Conservation (phyloP, 2,888 invertebrate species). For the Julus scanicus region DNA sequence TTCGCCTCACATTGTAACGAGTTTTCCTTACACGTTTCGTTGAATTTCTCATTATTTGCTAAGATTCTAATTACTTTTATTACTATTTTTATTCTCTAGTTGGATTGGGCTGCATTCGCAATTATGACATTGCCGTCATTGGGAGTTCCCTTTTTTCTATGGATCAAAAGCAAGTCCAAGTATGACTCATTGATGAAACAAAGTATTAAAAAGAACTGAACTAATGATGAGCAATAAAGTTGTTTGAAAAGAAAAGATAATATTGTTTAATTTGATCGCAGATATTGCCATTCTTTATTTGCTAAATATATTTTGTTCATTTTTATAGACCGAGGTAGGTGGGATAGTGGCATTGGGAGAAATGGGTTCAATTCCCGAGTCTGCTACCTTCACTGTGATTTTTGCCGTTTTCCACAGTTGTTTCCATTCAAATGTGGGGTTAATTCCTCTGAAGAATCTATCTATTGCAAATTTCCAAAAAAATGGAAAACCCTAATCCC, state of each 20-base stretch:
- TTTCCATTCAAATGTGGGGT: no score
- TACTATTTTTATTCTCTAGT: slow-evolving; percentile 65
- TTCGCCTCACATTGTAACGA: slow-evolving; percentile 87
- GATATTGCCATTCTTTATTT: background rate
- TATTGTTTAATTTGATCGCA: background rate
- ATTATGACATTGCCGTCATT: slow-evolving; percentile 96
- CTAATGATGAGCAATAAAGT: background rate
- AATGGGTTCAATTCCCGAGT: no score
- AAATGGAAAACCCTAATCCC: no score
- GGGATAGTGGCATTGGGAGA: no score
- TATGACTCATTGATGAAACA: slow-evolving; percentile 73
- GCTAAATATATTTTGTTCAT: no score
- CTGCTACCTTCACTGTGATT: no score
- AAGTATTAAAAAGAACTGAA: slow-evolving; percentile 31
- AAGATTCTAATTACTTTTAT: background rate
- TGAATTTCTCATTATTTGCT: background rate
- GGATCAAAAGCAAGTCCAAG: slow-evolving; percentile 95
- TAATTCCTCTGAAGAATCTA: no score
- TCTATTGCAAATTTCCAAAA: no score
- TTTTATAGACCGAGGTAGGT: no score
- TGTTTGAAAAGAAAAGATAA: background rate
- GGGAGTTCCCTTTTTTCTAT: slow-evolving; percentile 91
- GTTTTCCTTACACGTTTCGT: background rate
- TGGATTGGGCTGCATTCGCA: slow-evolving; percentile 97
- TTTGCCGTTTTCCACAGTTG: no score